Base-by-base conservation (phyloP, 2,888 invertebrate species). In the Hydropsyche betteni region DNA sequence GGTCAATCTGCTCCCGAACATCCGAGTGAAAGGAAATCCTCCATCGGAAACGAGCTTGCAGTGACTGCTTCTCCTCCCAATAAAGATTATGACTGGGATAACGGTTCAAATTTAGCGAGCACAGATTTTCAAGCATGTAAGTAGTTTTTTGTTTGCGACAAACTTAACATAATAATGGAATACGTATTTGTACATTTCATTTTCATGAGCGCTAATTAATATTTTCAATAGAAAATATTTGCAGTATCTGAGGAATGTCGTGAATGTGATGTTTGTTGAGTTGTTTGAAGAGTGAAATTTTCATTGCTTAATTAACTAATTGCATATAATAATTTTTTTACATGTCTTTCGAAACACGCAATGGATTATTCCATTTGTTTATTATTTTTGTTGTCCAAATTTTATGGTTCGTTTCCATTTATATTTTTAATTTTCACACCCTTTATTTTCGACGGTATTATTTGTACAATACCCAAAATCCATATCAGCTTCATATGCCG, bases 111-210 rank as follows among this genome's bases (percentile, higher is more conserved):
- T n/a, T 76, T 75, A 33, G 58, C 76, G 4, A 83, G 84, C 68
- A 82, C 85, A 75, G 85, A 87, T 80, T 86, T 87, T 75, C 86
- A 87, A 83, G 86, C 87, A 83, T 87, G 88, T 88, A 83, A 87
- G 87, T 85, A 61, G n/a, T 16, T 44, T 44, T 44, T 73, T 14
- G 61, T 61, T 55, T n/a, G 34, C 24, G 24, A 24, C 24, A 24
- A 24, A 24, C 24, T 24, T 24, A 24, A 24, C 24, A 24, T 24
- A 34, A 68, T 24, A 24, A 24, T 24, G 24, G 24, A 24, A 24
- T 24, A 24, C 24, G 24, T 24, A 24, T 24, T 24, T 24, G 24
- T 24, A 24, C 24, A 24, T 24, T 24, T 24, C 52, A 10, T 52
- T 52, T 52, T 52, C n/a, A 52, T 52, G 52, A n/a, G 52, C 24